Evolutionary conservation across 2,113 vertebrate species (phyloP).

Genomic region (Lucifuga dentata): DNA sequence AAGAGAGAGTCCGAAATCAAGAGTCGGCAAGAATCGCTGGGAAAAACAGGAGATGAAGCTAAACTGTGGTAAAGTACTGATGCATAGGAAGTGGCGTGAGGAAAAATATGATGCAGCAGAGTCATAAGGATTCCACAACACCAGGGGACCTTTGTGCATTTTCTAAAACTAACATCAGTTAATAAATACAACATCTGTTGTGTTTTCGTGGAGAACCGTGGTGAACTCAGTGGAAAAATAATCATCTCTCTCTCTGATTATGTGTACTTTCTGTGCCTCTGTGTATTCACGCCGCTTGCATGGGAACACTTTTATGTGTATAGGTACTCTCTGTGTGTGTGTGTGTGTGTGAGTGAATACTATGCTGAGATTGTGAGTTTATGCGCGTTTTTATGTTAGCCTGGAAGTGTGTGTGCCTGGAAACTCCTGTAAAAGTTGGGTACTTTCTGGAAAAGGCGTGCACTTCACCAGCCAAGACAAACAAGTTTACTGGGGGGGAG

Average conservation of each 20-base stretch:
- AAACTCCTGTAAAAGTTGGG: constrained; percentile 58
- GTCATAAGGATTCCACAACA: constrained; percentile 8
- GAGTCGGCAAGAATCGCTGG: constrained; percentile 32
- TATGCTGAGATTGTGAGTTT: constrained; percentile 31
- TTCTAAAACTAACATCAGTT: constrained; percentile 35
- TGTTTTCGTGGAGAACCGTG: constrained; percentile 41
- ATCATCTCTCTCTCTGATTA: constrained; percentile 20
- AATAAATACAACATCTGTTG: constrained; percentile 56
- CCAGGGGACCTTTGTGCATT: constrained; percentile 35
- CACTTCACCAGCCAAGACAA: constrained; percentile 52
- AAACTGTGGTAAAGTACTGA: constrained; percentile 43
- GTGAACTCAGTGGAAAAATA: constrained; percentile 44
- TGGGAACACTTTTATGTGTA: constrained; percentile 8
- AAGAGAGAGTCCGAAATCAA: constrained; percentile 1
- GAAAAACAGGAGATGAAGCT: constrained; percentile 7
- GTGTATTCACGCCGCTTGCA: constrained; percentile 6
- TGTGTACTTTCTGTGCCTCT: background rate
- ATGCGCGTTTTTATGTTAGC: background rate
- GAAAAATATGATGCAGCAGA: constrained; percentile 21
- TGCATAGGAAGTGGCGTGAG: background rate
- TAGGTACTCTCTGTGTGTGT: constrained; percentile 29
- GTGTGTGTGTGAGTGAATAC: constrained; percentile 25
- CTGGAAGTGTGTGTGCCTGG: constrained; percentile 28
- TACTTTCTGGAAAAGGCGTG: constrained; percentile 47
- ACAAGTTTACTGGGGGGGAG: constrained; percentile 44